These are phyloP conservation scores for Andrena dorsata DNA, from an alignment of 2,888 invertebrate species.

Conservation along the genomic window DNA sequence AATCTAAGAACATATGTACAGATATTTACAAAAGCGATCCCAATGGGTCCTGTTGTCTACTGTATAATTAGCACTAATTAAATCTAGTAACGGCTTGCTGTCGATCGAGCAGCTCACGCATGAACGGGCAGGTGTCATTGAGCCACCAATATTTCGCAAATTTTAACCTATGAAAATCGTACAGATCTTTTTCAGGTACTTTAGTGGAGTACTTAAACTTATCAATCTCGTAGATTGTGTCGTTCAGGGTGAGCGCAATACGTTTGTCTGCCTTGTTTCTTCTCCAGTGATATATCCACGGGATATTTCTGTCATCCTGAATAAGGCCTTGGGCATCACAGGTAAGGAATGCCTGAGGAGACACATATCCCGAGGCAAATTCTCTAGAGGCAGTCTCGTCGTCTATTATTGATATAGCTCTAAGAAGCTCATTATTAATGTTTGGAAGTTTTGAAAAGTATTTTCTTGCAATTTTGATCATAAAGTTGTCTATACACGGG, in stretches of 20 bases:
- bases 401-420: neutral
- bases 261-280: neutral
- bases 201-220: neutral
- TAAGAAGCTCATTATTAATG: constrained; percentile 7
- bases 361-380: neutral
- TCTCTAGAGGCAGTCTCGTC: neutral
- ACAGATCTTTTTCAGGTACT: neutral
- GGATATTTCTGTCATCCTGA: neutral
- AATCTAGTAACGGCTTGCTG: too few relatives aligned
- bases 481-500: neutral
- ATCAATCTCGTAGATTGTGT: neutral
- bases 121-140: neutral
- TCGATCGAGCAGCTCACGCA: too few relatives aligned
- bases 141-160: neutral
- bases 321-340: neutral
- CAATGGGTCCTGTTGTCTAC: too few relatives aligned
- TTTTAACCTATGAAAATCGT: neutral
- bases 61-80: too few relatives aligned
- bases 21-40: too few relatives aligned
- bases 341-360: neutral
- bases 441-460: constrained; percentile 45
- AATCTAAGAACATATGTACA: too few relatives aligned
- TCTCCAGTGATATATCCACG: neutral
- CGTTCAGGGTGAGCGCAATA: neutral
- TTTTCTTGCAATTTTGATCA: constrained; percentile 53